Conservation (phyloP, 2,113 vertebrate genomes). For the Bos indicus region DNA sequence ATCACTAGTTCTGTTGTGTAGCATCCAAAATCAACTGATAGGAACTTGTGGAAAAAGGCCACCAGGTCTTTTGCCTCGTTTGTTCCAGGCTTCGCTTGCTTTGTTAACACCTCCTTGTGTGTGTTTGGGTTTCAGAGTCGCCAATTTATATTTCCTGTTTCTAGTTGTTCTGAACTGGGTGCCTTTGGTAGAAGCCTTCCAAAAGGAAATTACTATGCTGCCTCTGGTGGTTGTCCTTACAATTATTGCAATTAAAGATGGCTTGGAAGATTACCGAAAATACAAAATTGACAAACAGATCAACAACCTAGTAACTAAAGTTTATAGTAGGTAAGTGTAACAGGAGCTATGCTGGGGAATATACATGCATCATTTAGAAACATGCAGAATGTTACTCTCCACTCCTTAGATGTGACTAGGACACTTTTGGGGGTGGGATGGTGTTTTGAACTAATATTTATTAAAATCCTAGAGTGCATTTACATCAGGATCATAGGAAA, state of each 20-base stretch:
- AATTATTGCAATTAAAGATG: slow-evolving; percentile 95
- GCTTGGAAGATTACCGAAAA: slow-evolving; percentile 93
- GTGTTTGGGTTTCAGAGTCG: slow-evolving; percentile 83
- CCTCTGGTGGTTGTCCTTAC: slow-evolving; percentile 91
- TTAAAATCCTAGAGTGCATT: background rate
- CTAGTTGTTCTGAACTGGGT: slow-evolving; percentile 95
- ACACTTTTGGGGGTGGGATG: background rate
- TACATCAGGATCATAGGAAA: background rate
- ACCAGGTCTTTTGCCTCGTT: background rate
- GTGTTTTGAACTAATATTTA: background rate
- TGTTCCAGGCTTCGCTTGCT: background rate
- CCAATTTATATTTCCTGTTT: slow-evolving; percentile 98
- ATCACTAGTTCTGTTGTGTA: background rate
- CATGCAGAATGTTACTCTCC: background rate
- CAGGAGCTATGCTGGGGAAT: background rate
- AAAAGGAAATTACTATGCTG: slow-evolving; percentile 98
- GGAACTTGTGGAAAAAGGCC: background rate
- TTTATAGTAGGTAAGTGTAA: slow-evolving; percentile 89
- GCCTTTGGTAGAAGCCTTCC: slow-evolving; percentile 96
- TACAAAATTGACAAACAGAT: slow-evolving; percentile 93
- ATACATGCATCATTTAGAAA: background rate
- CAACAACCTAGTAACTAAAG: slow-evolving; percentile 88
- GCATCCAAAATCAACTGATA: background rate
- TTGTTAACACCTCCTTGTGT: background rate
- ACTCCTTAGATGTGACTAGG: background rate